phyloP scores from a whole-genome alignment of 2,888 invertebrate genomes.

The Cephus spinipes region DNA sequence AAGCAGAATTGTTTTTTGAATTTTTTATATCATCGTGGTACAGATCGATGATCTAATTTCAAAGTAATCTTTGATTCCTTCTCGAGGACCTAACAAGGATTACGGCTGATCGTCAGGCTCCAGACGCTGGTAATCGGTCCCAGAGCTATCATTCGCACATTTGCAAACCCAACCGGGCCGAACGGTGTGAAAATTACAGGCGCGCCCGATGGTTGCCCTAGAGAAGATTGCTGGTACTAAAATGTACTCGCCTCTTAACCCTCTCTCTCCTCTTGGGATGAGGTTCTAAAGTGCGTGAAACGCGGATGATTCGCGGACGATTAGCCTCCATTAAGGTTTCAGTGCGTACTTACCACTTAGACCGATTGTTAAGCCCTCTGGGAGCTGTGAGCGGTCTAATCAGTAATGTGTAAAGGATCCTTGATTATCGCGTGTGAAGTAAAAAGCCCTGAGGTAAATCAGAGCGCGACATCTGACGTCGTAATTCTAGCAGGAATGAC shows the following conservation, averaged over 20 bases:
- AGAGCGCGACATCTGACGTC: neutral
- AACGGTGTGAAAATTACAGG: conserved; percentile 64
- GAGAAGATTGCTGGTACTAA: conserved; percentile 47
- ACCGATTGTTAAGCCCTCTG: conserved; percentile 45
- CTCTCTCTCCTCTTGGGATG: conserved; percentile 1
- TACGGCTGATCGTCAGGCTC: neutral
- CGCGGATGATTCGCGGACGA: conserved; percentile 46
- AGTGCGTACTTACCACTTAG: conserved; percentile 51
- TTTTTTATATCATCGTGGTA: neutral
- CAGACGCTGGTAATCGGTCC: conserved; percentile 18
- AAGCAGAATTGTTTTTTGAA: no score
- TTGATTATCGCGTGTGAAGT: neutral
- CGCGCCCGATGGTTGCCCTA: conserved; percentile 29
- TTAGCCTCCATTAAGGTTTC: conserved; percentile 54
- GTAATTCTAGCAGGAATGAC: neutral
- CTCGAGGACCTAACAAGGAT: neutral
- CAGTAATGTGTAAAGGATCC: conserved; percentile 32
- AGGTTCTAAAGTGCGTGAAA: conserved; percentile 40
- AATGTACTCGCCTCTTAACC: conserved; percentile 35
- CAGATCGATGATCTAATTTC: neutral
- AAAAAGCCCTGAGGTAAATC: neutral
- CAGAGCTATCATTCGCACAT: conserved; percentile 58
- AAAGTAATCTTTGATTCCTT: neutral
- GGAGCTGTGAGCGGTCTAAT: conserved; percentile 21
- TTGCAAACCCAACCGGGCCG: conserved; percentile 54